A percentile compares a stretch with the other conserved stretches of the same genome.
Evolutionary conservation across 2,888 invertebrate species (phyloP).

Genomic region (Hyppa rectilinea): DNA sequence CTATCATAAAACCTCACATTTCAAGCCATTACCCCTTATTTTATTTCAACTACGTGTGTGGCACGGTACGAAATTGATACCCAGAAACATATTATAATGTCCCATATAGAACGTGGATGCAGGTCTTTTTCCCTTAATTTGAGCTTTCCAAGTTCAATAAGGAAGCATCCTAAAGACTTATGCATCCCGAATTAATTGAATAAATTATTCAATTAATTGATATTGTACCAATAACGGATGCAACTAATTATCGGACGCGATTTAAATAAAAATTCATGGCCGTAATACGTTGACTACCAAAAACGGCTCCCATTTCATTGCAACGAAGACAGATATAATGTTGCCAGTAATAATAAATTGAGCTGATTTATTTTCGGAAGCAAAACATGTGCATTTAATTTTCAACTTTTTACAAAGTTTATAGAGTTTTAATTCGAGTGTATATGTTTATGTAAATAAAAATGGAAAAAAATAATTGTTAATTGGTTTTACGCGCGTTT

Average conservation of each 20-base stretch:
- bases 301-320: conserved; percentile 60
- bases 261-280: conserved; percentile 50
- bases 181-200: conserved; percentile 47
- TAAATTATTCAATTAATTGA: conserved; percentile 61
- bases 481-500: conserved; percentile 41
- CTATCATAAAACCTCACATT: neutral
- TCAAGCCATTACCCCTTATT: conserved; percentile 13
- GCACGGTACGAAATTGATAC: conserved; percentile 27
- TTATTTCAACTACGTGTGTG: conserved; percentile 51
- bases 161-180: conserved; percentile 40
- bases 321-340: conserved; percentile 63
- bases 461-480: conserved; percentile 31
- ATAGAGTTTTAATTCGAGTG: conserved; percentile 24
- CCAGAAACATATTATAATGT: conserved; percentile 15
- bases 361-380: conserved; percentile 53
- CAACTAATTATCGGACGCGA: conserved; percentile 50
- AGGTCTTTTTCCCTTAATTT: conserved; percentile 4
- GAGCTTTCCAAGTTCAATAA: conserved; percentile 21
- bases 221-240: conserved; percentile 61
- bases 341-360: conserved; percentile 63
- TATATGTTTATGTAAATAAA: conserved; percentile 21
- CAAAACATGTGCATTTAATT: conserved; percentile 1
- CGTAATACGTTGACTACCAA: conserved; percentile 57
- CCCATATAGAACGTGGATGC: neutral
- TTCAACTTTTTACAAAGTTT: neutral